These are phyloP conservation scores for Lycocerus yunnanus DNA, from an alignment of 2,888 invertebrate genomes.

Conservation along the genomic window DNA sequence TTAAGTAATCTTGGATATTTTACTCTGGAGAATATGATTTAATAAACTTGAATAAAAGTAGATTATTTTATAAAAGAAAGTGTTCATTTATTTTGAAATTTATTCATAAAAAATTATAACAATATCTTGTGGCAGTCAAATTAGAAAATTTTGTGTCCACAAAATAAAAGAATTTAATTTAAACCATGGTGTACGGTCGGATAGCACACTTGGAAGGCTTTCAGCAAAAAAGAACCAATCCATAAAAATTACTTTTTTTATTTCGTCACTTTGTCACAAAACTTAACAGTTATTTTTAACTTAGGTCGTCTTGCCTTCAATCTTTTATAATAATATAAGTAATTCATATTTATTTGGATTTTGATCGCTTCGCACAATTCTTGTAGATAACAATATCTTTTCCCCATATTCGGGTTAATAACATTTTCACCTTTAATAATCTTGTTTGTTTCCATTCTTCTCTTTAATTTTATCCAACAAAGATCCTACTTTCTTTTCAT, in stretches of 20 bases:
- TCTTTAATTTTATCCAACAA: too few species aligned
- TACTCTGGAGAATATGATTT: conserved; percentile 20
- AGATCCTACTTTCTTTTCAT: too few species aligned
- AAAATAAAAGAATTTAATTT: not conserved
- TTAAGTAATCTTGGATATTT: conserved; percentile 34
- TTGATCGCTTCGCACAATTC: too few species aligned
- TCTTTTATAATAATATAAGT: too few species aligned
- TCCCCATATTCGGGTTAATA: not conserved
- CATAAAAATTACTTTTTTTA: not conserved
- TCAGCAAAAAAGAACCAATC: not conserved
- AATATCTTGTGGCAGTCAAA: not conserved
- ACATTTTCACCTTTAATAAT: not conserved
- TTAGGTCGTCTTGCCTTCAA: too few species aligned
- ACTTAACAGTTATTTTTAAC: too few species aligned
- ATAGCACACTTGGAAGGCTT: not conserved
- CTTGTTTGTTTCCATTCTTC: too few species aligned
- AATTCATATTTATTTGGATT: too few species aligned
- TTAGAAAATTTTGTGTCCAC: not conserved
- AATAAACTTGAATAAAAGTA: not conserved
- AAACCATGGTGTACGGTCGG: not conserved
- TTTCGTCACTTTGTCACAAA: not conserved
- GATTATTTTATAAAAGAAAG: not conserved
- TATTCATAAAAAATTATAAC: not conserved
- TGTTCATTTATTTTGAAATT: not conserved
- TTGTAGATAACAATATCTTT: not conserved